Evolutionary conservation across 2,797 vertebrate genomes (phyloP), one percentile per base, ranked within the genome.

Genomic region (Lycodopsis pacificus): DNA sequence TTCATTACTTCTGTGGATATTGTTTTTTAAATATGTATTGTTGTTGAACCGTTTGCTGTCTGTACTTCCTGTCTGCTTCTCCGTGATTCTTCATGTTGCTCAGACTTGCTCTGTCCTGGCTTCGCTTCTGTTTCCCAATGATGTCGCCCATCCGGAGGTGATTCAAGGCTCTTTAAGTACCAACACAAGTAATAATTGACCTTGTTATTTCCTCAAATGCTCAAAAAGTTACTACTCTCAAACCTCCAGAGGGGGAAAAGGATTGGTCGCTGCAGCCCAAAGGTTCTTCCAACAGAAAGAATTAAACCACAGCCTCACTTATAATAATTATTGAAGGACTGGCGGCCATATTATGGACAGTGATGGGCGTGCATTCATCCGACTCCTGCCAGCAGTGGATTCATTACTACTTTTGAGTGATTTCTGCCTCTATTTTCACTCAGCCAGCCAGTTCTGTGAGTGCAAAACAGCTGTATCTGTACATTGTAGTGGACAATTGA

Each of bases 141-240:
- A 70, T 42, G 57, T 30, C 34, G 4, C 9, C 53, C 20, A 53
- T 46, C 25, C 13, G 1, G 13, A 51, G 69, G 27, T 1, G 66
- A 75, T 38, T 70, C 53, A n/a, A 65, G 22, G 19, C 22, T 38
- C 64, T 62, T 46, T 7, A 40, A 25, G 6, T 4, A 67, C 13
- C 22, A 36, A 51, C 27, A 34, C 15, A 32, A 46, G 38, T 36
- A 32, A 70, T 20, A 54, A 64, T 48, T 4, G 0, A 44, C 22
- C 40, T 71, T 49, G 40, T 30, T 17, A 25, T 58, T 66, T 68
- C 10, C 20, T 62, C 69, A 73, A 77, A 81, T 67, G 75, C 65
- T 71, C n/a, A 62, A 71, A 58, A 70, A 76, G 46, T 48, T 27
- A 12, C 10, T 11, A 13, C 56, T 36, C 38, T 59, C 22, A 22